Evolutionary conservation across 2,113 vertebrate species (phyloP).

Genomic region (Microtus montanus): DNA sequence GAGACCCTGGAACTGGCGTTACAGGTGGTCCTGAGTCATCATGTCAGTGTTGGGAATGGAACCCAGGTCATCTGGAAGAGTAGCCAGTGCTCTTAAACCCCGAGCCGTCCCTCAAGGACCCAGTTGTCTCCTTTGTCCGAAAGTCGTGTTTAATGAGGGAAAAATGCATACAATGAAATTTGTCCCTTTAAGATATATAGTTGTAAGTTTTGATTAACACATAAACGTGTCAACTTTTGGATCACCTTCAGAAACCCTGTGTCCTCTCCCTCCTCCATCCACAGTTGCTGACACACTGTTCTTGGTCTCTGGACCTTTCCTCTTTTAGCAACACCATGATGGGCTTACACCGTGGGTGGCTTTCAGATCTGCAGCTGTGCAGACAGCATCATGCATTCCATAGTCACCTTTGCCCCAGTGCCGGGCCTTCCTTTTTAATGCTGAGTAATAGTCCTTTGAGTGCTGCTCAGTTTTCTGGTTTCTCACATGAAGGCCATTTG

Average conservation of each 20-base stretch:
- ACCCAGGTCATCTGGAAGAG: background rate
- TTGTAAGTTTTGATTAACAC: background rate
- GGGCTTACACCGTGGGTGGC: rapidly evolving
- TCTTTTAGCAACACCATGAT: background rate
- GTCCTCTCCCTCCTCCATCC: background rate
- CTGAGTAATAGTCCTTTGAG: background rate
- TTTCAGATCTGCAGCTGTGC: background rate
- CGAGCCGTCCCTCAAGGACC: too few species aligned
- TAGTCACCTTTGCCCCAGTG: rapidly evolving
- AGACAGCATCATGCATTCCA: rapidly evolving
- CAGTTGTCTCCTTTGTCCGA: background rate
- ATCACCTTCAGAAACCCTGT: rapidly evolving
- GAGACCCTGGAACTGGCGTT: background rate
- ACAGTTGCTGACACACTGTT: rapidly evolving
- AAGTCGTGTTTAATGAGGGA: background rate
- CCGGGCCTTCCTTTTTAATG: background rate
- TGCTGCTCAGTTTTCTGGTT: rapidly evolving
- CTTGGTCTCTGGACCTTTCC: background rate
- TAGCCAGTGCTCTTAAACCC: background rate
- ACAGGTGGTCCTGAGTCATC: background rate
- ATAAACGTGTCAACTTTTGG: rapidly evolving
- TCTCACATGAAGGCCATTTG: background rate
- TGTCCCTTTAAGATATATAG: background rate
- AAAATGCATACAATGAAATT: background rate
- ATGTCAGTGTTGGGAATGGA: background rate